Evolutionary conservation across 2,113 vertebrate genomes (phyloP).

Genomic region (Lasiurus cinereus): DNA sequence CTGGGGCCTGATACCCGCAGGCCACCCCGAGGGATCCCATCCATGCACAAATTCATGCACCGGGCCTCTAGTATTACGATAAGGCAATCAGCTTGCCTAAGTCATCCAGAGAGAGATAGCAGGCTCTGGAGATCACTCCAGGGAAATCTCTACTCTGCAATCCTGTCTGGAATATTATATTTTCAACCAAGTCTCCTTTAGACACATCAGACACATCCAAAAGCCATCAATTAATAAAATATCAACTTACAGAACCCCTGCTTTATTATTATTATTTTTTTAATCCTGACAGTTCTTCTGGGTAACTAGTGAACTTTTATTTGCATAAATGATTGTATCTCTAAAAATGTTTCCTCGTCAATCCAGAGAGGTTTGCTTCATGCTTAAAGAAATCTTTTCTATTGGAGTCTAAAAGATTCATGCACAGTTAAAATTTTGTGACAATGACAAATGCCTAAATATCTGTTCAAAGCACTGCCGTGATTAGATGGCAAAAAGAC

Average conservation of each 20-base stretch:
- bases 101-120: background rate
- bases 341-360: background rate
- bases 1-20: accelerated
- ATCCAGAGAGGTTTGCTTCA: background rate
- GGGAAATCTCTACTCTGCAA: background rate
- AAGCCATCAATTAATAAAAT: background rate
- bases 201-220: background rate
- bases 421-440: constrained; percentile 35
- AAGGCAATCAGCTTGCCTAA: background rate
- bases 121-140: background rate
- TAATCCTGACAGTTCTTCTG: background rate
- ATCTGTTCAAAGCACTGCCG: background rate
- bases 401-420: constrained; percentile 19
- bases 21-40: no score
- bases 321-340: background rate
- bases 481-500: background rate
- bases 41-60: no score
- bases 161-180: background rate
- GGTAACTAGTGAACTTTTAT: background rate
- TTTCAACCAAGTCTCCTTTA: background rate
- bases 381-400: background rate
- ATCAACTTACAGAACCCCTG: background rate
- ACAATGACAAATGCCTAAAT: background rate
- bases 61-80: background rate
- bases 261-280: background rate